phyloP scores from a whole-genome alignment of 2,797 vertebrate genomes.

The Diglossa cyanea region DNA sequence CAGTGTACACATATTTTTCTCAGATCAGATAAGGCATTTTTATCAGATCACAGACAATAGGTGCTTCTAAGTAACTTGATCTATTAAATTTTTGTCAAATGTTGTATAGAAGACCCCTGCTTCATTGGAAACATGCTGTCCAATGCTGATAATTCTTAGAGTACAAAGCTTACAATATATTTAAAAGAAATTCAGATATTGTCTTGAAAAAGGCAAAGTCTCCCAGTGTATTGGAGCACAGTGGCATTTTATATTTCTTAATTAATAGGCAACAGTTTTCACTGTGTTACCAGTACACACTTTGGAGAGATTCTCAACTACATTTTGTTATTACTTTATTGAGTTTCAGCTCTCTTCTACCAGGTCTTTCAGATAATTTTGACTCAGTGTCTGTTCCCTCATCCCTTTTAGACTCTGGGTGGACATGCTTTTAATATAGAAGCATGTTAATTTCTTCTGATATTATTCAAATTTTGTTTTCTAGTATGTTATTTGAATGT shows the following conservation, averaged over 20 bases:
- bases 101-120: not conserved
- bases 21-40: not conserved
- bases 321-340: not conserved
- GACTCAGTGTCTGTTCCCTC: not conserved
- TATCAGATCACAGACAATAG: not conserved
- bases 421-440: not conserved
- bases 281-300: not conserved
- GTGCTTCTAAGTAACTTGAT: not conserved
- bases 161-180: not conserved
- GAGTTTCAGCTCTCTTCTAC: not conserved
- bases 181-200: not conserved
- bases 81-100: not conserved
- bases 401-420: not conserved
- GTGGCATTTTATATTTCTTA: not conserved
- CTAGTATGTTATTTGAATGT: not conserved
- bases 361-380: not conserved
- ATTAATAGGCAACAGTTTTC: not conserved
- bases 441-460: not conserved
- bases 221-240: not conserved
- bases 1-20: not conserved
- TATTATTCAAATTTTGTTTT: not conserved
- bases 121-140: not conserved
- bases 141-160: not conserved
- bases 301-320: not conserved
- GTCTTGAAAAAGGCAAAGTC: not conserved